Base-by-base conservation (phyloP, 2,113 vertebrate genomes). In the Lasiurus cinereus region DNA sequence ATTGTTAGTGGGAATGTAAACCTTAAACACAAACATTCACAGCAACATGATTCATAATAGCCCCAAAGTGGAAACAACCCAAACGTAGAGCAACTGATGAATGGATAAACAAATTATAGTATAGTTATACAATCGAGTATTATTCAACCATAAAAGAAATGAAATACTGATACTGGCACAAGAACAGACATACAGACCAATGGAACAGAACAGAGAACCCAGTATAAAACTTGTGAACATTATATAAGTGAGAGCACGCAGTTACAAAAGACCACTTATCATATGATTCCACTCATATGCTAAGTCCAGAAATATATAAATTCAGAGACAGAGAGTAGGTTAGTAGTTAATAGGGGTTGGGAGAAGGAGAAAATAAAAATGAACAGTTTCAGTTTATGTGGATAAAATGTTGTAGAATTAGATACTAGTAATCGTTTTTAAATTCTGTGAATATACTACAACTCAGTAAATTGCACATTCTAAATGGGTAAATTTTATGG, bases 401-500 rank as follows among this genome's bases (percentile, higher is more conserved):
- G 67, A 94, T 74, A 33, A 91, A 83, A 78, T 78, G 13, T 73
- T 83, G 70, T 69, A 36, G 74, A 94, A 89, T 88, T 82, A 82
- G 67, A 85, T n/a, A 91, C 29, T 31, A 15, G 66, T 59, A 72
- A 90, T 70, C 31, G 46, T 29, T 56, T 4, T 31, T 88, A 76
- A 93, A 91, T 91, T 91, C 76, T 87, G 69, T 89, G 39, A 93
- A 79, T 79, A 87, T 18, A 95, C 10, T 83, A 73, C 74, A 80
- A 78, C n/a, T 88, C 73, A 85, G 0, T 80, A 69, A 93, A 85
- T 1, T 69, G 31, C 4, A 67, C 4, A 48, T 27, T 93, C n/a
- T 77, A 76, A 72, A 54, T 77, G 15, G 46, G 66, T 70, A 16
- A 24, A 64, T 84, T 88, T 64, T 91, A 82, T 33, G 24, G 27